Evolutionary conservation across 2,888 invertebrate species (phyloP), one percentile per base, ranked within the genome.

Genomic region (Chironomus riparius): DNA sequence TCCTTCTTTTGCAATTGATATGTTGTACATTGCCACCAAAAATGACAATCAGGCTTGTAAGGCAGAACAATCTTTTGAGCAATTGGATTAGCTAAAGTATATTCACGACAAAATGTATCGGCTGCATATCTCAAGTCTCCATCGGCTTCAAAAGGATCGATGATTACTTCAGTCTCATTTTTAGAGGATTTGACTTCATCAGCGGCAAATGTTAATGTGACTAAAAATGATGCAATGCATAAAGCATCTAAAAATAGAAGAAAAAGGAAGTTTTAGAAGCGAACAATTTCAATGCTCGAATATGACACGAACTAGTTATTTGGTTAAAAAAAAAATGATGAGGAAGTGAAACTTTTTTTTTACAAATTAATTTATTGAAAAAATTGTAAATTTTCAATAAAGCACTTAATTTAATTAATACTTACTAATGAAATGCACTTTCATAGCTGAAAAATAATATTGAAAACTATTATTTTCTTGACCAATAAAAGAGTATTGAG

Each of bases 11-110:
- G 21, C 3, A 74, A n/a, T 68, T 74, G 22, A 15, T 74, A 74
- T 12, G 74, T 28, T 3, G 74, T 68, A n/a, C 74, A 74, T 28
- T 74, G 48, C 74, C 74, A 74, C 74, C 74, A 74, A 21, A 47
- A 74, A 18, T 61, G 74, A 68, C 74, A 74, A 18, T 74, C 21
- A 4, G 65, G 65, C 21, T 74, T 74, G 24, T 74, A 74, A 2
- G 74, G 74, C 4, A 74, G n/a, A 7, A 38, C 61, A 38, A 74
- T 68, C 12, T 18, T 47, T 24, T 21, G 24, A 3, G 68, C 74
- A 1, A 4, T 2, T 12, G 74, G 74, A 68, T 68, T 68, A 2
- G 22, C 12, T 3, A 74, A 47, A 7, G 74, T 68, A 47, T 47
- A 68, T 22, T 74, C 74, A 13, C 68, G 74, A 61, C 74, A 74